Base-by-base conservation (phyloP, 2,113 vertebrate genomes). In the Lophius piscatorius region DNA sequence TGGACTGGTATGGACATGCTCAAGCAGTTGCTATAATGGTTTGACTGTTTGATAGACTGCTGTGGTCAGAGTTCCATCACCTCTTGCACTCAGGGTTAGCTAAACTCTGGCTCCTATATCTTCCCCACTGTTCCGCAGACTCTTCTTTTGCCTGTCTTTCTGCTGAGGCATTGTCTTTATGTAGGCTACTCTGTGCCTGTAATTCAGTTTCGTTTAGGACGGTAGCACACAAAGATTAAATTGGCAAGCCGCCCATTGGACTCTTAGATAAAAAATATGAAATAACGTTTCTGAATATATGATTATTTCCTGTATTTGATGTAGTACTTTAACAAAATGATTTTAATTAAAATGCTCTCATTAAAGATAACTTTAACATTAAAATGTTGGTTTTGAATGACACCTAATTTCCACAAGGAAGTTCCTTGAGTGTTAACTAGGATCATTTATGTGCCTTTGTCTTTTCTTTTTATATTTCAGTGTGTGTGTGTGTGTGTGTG, bases 151-250 rank as follows among this genome's bases (percentile, higher is more conserved):
- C n/a, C n/a, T n/a, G n/a, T n/a, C 29, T 59, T 54, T 58, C 28
- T 70, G 56, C 76, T 67, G 44, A 61, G 47, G 28, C 51, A 72
- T 67, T 72, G 47, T 76, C 48, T 80, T 75, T 63, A 74, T 51
- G 42, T 44, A n/a, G n/a, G n/a, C n/a, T n/a, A 26, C 59, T 63
- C 57, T 17, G 44, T 61, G 45, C 18, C 49, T 76, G 50, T 74
- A 76, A 77, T 73, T 77, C 29, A 55, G 79, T 78, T 78, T 67
- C 50, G 67, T 82, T 77, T 75, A 55, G 70, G 70, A 45, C 48
- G 50, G 61, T 63, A 23, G 62, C 69, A 65, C 70, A 40, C 59
- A 57, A 26, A 84, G 69, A 83, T 76, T 58, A 56, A 82, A 76
- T 45, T 84, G 81, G 76, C 76, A 49, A 20, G 22, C 8, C 22